Percentiles rank a stretch among this genome's conserved stretches.
Evolutionary conservation across 2,888 invertebrate genomes (phyloP).

Genomic region (Cetonia aurata): DNA sequence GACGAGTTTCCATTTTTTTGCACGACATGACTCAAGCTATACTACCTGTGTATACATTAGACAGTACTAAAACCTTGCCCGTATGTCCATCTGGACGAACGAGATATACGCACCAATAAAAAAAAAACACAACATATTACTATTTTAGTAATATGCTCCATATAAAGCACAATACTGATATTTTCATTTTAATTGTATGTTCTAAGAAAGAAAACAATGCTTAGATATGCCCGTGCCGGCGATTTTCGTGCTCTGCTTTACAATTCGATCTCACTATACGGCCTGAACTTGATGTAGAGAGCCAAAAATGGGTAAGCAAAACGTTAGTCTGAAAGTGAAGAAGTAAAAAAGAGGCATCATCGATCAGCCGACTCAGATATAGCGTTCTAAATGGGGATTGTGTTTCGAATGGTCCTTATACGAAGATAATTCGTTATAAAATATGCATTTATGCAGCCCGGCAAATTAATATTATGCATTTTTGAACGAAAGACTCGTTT

Average conservation of each 20-base stretch:
- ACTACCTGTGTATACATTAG: too few species aligned
- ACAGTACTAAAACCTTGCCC: too few species aligned
- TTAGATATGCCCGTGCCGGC: constrained; percentile 53
- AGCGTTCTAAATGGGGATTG: constrained; percentile 27
- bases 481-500: too few species aligned
- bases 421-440: constrained; percentile 28
- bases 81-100: constrained; percentile 45
- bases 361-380: constrained; percentile 27
- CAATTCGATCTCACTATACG: constrained; percentile 47
- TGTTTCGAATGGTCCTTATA: constrained; percentile 29
- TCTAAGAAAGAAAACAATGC: constrained; percentile 57
- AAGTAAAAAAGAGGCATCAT: constrained; percentile 4
- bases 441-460: background rate
- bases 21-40: constrained; percentile 1
- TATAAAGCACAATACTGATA: constrained; percentile 60
- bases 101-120: constrained; percentile 49
- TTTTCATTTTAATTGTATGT: constrained; percentile 56
- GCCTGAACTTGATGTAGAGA: constrained; percentile 33
- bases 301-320: constrained; percentile 50
- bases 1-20: constrained; percentile 28
- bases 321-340: constrained; percentile 35
- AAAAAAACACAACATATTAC: constrained; percentile 50
- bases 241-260: constrained; percentile 52
- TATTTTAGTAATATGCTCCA: constrained; percentile 58
- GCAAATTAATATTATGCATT: constrained; percentile 6